These are phyloP conservation scores for Drosophila kanekoi DNA, from an alignment of 2,888 invertebrate species.

Conservation along the genomic window DNA sequence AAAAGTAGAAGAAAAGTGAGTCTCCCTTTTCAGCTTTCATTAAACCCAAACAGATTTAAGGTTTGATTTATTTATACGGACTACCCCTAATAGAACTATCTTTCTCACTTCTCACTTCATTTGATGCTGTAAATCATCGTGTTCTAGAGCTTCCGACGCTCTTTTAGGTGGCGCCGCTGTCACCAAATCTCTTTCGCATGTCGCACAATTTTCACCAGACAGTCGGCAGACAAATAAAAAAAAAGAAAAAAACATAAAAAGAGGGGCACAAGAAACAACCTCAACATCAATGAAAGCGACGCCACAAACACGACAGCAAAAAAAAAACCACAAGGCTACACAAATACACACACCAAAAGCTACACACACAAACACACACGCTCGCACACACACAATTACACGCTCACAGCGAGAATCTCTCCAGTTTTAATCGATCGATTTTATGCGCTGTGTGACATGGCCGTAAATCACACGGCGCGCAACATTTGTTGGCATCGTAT, in stretches of 20 bases:
- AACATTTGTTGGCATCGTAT: conserved; percentile 33
- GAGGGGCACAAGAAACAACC: conserved; percentile 34
- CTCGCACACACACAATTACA: conserved; percentile 20
- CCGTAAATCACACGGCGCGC: conserved; percentile 72
- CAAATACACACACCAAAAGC: conserved; percentile 19
- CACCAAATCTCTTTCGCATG: conserved; percentile 69
- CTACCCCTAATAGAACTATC: neutral
- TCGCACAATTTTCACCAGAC: conserved; percentile 72
- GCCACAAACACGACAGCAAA: conserved; percentile 35
- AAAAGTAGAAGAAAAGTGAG: too few species aligned
- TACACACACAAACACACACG: conserved; percentile 24
- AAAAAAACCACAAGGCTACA: conserved; percentile 19
- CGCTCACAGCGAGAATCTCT: conserved; percentile 46
- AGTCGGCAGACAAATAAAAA: conserved; percentile 59
- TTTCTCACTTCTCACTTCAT: conserved; percentile 15
- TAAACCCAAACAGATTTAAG: too few species aligned
- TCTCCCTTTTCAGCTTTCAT: too few species aligned
- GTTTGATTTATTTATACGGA: neutral
- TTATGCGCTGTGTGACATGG: conserved; percentile 71
- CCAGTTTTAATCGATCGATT: conserved; percentile 75
- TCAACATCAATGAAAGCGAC: conserved; percentile 74
- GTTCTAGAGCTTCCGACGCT: conserved; percentile 27
- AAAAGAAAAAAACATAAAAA: conserved; percentile 25
- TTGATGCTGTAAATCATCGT: conserved; percentile 44
- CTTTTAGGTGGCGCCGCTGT: conserved; percentile 62